These are phyloP conservation scores for Brachypteracias leptosomus DNA, from an alignment of 2,113 vertebrate species.

Conservation along the genomic window DNA sequence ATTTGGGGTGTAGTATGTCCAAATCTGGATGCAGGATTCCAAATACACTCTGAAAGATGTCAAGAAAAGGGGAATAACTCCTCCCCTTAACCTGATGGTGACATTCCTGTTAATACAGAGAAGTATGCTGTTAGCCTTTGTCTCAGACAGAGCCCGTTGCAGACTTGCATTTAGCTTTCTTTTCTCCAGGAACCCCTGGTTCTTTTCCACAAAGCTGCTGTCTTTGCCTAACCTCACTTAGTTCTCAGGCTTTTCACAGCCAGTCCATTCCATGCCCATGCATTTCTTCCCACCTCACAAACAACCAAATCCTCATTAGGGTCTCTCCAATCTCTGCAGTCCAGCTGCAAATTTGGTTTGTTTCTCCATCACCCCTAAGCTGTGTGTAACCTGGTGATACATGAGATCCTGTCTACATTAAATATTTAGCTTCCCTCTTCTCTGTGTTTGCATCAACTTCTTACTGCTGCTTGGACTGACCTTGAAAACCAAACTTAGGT, in stretches of 20 bases:
- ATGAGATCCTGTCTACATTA: neutral
- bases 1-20: neutral
- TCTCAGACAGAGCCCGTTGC: neutral
- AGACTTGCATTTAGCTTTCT: neutral
- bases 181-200: neutral
- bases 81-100: neutral
- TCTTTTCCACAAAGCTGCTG: neutral
- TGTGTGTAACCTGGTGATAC: neutral
- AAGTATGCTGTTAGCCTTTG: neutral
- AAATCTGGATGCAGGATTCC: neutral
- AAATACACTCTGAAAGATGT: neutral
- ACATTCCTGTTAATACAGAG: neutral
- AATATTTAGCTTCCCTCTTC: neutral
- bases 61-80: neutral
- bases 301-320: neutral
- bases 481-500: neutral
- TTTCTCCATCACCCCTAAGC: neutral
- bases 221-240: neutral
- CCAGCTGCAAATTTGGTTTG: neutral
- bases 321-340: neutral
- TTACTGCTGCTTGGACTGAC: neutral
- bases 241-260: neutral
- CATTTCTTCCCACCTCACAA: neutral
- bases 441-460: neutral
- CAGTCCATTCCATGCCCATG: neutral